These are phyloP conservation scores for Drosophila parthenogenetica DNA, from an alignment of 2,888 invertebrate species.

Conservation along the genomic window DNA sequence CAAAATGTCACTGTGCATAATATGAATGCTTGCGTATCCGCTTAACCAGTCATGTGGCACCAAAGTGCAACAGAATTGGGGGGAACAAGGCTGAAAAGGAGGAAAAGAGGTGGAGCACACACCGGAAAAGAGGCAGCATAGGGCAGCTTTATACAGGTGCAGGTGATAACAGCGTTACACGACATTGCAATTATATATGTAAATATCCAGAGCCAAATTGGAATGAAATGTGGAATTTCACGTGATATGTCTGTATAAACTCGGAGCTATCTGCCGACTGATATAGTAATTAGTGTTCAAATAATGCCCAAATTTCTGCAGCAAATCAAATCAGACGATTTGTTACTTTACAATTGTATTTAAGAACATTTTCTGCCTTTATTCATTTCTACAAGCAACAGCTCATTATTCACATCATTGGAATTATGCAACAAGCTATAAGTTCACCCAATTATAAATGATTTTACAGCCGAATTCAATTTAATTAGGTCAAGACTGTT, in stretches of 20 bases:
- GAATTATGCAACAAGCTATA: constrained; percentile 1
- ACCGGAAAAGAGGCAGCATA: constrained; percentile 13
- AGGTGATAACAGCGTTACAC: constrained; percentile 56
- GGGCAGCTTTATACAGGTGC: constrained; percentile 24
- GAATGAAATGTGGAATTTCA: background rate
- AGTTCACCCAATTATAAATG: constrained; percentile 17
- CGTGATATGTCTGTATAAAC: background rate
- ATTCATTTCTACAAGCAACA: too few species aligned
- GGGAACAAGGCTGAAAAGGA: background rate
- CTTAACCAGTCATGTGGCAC: constrained; percentile 35
- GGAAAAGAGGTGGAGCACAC: too few species aligned
- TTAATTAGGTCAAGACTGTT: constrained; percentile 55
- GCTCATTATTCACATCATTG: too few species aligned
- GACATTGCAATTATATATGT: constrained; percentile 69
- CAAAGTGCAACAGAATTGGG: constrained; percentile 12
- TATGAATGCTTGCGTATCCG: constrained; percentile 56
- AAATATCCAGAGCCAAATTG: constrained; percentile 44
- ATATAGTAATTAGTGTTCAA: background rate
- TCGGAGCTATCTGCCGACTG: background rate
- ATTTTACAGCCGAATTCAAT: constrained; percentile 22
- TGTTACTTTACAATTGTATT: too few species aligned
- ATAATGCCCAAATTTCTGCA: too few species aligned
- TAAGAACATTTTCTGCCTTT: too few species aligned
- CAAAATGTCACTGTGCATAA: constrained; percentile 64
- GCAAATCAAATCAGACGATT: too few species aligned